phyloP scores from a whole-genome alignment of 2,113 vertebrate genomes.

The Tragelaphus imberbis region DNA sequence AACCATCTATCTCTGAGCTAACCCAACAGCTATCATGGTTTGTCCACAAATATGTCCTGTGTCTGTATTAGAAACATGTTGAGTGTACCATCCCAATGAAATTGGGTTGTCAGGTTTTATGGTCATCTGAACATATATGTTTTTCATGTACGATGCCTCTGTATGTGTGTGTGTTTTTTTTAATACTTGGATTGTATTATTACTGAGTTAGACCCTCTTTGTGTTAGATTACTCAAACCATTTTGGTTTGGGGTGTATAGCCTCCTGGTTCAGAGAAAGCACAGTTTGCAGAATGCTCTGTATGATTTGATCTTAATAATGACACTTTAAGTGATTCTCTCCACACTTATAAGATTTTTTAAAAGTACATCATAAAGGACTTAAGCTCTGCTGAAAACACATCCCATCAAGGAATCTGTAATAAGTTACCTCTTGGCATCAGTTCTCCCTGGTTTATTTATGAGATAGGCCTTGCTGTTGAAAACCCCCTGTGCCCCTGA shows the following conservation, averaged over 20 bases:
- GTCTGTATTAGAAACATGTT: background rate
- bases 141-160: background rate
- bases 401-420: background rate
- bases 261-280: background rate
- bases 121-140: background rate
- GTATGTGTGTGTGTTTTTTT: background rate
- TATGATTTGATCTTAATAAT: background rate
- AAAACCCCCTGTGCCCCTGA: background rate
- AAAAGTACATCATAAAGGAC: background rate
- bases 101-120: background rate
- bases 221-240: background rate
- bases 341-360: background rate
- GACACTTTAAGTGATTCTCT: background rate
- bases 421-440: background rate
- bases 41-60: constrained; percentile 51
- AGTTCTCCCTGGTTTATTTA: background rate
- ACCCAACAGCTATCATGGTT: constrained; percentile 40
- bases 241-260: background rate
- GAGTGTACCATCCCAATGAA: background rate
- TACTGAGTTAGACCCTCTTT: background rate
- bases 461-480: background rate
- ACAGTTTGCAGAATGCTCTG: background rate
- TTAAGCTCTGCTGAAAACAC: background rate
- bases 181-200: background rate
- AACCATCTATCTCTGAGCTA: constrained; percentile 68